Evolutionary conservation across 2,888 invertebrate genomes (phyloP), one percentile per base, ranked within the genome.

Genomic region (Tiphia femorata): DNA sequence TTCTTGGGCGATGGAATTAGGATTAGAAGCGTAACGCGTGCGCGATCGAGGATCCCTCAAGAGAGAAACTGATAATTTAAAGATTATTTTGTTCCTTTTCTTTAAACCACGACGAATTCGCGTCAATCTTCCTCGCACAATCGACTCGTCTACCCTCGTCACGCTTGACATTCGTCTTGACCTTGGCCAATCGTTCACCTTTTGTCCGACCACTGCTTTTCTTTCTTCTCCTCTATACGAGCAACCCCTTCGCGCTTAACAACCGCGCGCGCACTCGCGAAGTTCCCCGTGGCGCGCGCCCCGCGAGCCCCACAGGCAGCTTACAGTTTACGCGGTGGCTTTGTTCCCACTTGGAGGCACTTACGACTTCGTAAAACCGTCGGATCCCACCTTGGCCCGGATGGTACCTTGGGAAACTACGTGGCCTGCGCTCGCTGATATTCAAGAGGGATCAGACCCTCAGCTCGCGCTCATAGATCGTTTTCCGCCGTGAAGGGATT

Each of bases 321-420:
- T 59, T 59, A 56, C 51, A 55, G 56, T 60, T 51, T 57, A 42
- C 50, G 46, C 16, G 23, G 29, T 40, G 40, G 25, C 48, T 41
- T 49, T 49, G 49, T 41, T 49, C 38, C 19, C 49, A 41, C 33
- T 47, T 35, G 30, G n/a, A 51, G 25, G 50, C 49, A 49, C 49
- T 59, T 59, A 56, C 50, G 47, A 59, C 43, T 54, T 59, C 33
- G 50, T 50, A 56, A 59, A 58, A 50, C 14, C 25, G 42, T 37
- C 20, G 37, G 35, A 52, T 52, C 30, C 40, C 29, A 12, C 10
- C 29, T 17, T 17, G 17, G 19, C 14, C 37, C 17, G 37, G 14
- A 33, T n/a, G 8, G 33, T 19, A 27, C 29, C 38, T 48, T 38
- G 48, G 48, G 37, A 48, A 48, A 27, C 27, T 17, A n/a, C 0